These are phyloP conservation scores for Thinocorus orbignyianus DNA, from an alignment of 2,113 vertebrate species.

Conservation along the genomic window DNA sequence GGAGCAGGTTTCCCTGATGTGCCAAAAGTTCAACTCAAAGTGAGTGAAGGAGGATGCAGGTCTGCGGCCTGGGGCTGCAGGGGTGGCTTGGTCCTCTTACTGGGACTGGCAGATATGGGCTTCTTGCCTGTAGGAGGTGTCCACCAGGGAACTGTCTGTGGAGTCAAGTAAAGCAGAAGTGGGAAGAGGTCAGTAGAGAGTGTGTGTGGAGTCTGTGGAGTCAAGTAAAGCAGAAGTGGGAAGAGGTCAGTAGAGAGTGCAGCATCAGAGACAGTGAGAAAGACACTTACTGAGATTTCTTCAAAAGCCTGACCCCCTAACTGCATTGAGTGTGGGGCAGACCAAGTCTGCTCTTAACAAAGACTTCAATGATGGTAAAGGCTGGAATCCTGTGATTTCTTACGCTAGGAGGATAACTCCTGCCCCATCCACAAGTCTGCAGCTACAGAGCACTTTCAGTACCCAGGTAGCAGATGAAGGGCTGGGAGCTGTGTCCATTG, in stretches of 20 bases:
- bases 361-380: neutral
- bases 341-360: neutral
- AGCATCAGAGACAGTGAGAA: neutral
- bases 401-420: neutral
- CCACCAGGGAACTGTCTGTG: neutral
- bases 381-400: neutral
- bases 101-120: rapidly evolving
- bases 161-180: neutral
- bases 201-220: neutral
- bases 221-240: neutral
- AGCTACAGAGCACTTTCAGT: neutral
- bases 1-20: neutral
- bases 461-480: neutral
- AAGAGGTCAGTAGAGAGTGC: neutral
- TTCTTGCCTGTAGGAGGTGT: neutral
- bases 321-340: neutral
- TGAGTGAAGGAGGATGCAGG: neutral
- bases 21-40: neutral
- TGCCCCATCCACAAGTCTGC: neutral
- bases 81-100: neutral
- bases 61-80: neutral
- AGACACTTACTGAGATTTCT: neutral
- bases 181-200: too few relatives aligned
- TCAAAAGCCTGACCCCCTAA: neutral
- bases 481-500: neutral